Base-by-base conservation (phyloP, 2,888 invertebrate genomes). In the Drosophila rubida region DNA sequence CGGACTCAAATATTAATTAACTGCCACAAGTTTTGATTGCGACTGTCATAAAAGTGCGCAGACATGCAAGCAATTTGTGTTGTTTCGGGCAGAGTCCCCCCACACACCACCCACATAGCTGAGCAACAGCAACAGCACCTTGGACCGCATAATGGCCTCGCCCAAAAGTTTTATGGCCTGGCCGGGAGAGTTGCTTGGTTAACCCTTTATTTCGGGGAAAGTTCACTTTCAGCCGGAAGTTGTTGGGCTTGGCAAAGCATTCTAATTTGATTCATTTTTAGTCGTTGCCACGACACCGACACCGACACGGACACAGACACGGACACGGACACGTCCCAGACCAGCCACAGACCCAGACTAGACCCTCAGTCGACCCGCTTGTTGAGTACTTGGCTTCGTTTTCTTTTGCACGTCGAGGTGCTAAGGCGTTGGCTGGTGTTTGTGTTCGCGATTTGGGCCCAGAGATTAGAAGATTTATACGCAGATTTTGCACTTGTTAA, bases 51-150 rank as follows among this genome's bases (percentile, higher is more conserved):
- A 80, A 81, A 68, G 39, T 68, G 77, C 50, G 69, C 78, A 80
- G 82, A 83, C 83, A 85, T 85, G 84, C 83, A 74, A 84, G 73
- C 85, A 83, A 85, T 84, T 84, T 81, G 77, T 80, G 68, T 66
- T 11, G 44, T 35, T 35, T 23, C 14, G 6, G 14, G 27, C 32
- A 58, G 55, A 5, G 19, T 30, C 14, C 13, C 23, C 9, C 22
- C 27, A 19, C 37, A 16, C 4, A 4, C 13, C 53, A 54, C 58
- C 35, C 68, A 64, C 62, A 35, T 9, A 53, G 14, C 19, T 39
- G 30, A 57, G 48, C 14, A 14, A 13, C 6, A 6, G 27, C 14
- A 37, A 14, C n/a, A n/a, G 16, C 42, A 23, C 53, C 53, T 54
- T 32, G 59, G 45, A 58, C 42, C 27, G 55, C 45, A 55, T 44